Percentiles rank a stretch among this genome's conserved stretches.
Conservation (phyloP, 2,888 invertebrate species). For the Chymomyza caudatula region DNA sequence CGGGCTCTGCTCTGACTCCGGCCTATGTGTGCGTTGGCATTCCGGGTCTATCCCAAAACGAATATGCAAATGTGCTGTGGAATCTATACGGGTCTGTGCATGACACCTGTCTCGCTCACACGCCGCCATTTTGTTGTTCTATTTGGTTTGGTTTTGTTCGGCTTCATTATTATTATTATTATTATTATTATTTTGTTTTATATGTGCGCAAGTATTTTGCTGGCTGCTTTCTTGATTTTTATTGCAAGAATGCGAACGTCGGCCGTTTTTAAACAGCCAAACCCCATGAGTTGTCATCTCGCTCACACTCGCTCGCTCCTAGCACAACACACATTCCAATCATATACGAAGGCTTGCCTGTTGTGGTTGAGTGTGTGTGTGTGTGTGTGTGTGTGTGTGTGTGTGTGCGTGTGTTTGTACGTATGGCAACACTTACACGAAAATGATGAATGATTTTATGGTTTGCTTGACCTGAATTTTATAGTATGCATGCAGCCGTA, state of each 20-base stretch:
- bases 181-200: conserved; percentile 61
- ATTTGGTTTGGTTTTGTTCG: conserved; percentile 40
- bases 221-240: conserved; percentile 67
- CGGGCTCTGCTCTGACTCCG: conserved; percentile 7
- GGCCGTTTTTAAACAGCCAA: conserved; percentile 60
- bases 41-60: conserved; percentile 26
- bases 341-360: background rate
- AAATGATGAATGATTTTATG: conserved; percentile 77
- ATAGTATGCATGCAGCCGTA: conserved; percentile 66
- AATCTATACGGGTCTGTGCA: conserved; percentile 39
- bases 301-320: background rate
- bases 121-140: conserved; percentile 23
- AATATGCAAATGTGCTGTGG: conserved; percentile 49
- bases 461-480: conserved; percentile 76
- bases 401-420: conserved; percentile 39
- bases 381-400: conserved; percentile 30
- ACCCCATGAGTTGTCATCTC: background rate
- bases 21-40: background rate
- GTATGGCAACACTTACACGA: conserved; percentile 67
- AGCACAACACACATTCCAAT: background rate
- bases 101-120: conserved; percentile 65
- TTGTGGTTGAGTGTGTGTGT: no score
- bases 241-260: conserved; percentile 71
- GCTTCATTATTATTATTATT: conserved; percentile 61
- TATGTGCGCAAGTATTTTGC: conserved; percentile 43